Base-by-base conservation (phyloP, 2,888 invertebrate genomes). In the Baronia brevicornis region DNA sequence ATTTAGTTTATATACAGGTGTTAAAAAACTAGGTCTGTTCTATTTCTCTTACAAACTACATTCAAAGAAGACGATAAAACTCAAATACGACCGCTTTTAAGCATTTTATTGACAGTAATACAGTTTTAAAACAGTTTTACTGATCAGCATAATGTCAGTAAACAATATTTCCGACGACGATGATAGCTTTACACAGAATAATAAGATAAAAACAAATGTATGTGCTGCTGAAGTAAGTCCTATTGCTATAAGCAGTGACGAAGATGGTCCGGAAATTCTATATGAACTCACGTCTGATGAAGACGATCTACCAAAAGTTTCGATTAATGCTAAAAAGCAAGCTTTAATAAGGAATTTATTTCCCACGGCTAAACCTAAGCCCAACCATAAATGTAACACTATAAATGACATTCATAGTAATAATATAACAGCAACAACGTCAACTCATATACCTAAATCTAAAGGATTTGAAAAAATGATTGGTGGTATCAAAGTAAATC, bases 401-500 rank as follows among this genome's bases (percentile, higher is more conserved):
- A 5, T 2, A 11, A 19, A 27, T 8, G 15, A 25, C 24, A n/a
- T 11, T 24, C 37, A 5, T 20, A 34, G 28, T 24, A 26, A n/a
- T 5, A 7, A 14, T 3, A 3, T 17, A 10, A 22, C 19, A 6
- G 17, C 30, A 15, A 19, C 21, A 23, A 30, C 15, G 9, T 17
- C 7, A 19, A 10, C 36, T 30, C 10, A 41, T 14, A 36, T 28
- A 25, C 13, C 42, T 22, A 43, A 38, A 13, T 13, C 35, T 7
- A 26, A 44, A 22, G 53, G 52, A 4, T 41, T 54, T 43, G 42
- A 51, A 13, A 60, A 42, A 41, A 57, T 51, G 36, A 88, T 90
- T 41, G 77, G 79, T 26, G 90, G 89, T n/a, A 79, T 90, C 0
- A 67, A 82, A 39, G 88, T 93, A 0, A 65, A 84, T 21, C 86